phyloP scores from a whole-genome alignment of 2,113 vertebrate species.

The Brachirus orientalis region DNA sequence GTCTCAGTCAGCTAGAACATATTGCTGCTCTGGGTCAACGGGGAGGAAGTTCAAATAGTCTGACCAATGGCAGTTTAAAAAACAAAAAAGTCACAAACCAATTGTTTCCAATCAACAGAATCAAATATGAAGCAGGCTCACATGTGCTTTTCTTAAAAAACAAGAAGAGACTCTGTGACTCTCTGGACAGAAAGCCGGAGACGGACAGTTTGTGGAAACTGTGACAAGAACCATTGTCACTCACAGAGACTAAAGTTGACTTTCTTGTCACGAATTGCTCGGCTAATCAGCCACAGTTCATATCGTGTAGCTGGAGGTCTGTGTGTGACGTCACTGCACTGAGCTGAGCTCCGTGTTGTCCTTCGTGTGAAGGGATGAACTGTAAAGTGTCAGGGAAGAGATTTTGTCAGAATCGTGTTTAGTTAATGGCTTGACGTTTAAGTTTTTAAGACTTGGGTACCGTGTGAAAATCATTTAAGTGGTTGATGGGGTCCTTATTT shows the following conservation, averaged over 20 bases:
- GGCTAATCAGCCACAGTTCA: constrained; percentile 1
- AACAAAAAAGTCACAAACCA: constrained; percentile 3
- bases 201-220: constrained; percentile 14
- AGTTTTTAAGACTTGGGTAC: no score
- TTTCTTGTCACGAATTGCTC: not conserved
- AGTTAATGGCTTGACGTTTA: no score
- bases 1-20: constrained; percentile 43
- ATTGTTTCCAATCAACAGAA: constrained; percentile 20
- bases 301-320: not conserved
- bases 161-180: not conserved
- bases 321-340: not conserved
- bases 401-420: no score
- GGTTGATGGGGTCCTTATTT: no score
- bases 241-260: not conserved
- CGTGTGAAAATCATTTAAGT: no score
- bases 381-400: not conserved
- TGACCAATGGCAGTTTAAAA: constrained; percentile 7
- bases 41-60: constrained; percentile 14
- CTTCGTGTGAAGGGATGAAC: not conserved
- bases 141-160: constrained; percentile 1
- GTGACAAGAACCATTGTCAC: not conserved
- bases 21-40: constrained; percentile 2
- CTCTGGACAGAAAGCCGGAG: not conserved
- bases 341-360: not conserved
- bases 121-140: constrained; percentile 15